Evolutionary conservation across 1,140 invertebrate genomes (phyloP).

Genomic region (Mamestra configurata): DNA sequence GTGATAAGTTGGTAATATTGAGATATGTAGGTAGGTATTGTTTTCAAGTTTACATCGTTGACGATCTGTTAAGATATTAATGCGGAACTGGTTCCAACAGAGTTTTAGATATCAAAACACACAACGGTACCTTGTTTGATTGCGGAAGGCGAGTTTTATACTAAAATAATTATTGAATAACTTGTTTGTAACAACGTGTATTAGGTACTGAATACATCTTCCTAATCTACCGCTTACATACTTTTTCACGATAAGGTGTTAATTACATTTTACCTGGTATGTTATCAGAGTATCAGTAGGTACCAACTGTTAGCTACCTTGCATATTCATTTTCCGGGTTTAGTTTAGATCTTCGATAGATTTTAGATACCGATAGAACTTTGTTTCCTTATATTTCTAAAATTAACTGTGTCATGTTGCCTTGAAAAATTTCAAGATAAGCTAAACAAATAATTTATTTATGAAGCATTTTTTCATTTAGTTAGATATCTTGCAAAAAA

Average conservation of each 20-base stretch:
- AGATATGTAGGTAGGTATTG: not conserved
- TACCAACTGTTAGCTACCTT: not conserved
- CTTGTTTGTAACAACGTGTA: not conserved
- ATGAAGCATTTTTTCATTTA: not conserved
- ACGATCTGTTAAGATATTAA: not conserved
- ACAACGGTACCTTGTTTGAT: not conserved
- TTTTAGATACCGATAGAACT: not conserved
- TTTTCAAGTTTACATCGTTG: not conserved
- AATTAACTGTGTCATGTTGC: not conserved
- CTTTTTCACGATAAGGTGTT: slow-evolving; percentile 9
- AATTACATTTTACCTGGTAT: not conserved
- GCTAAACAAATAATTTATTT: not conserved
- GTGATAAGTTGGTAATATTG: too few species aligned
- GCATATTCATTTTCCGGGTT: slow-evolving; percentile 3
- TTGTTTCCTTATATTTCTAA: not conserved
- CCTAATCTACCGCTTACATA: not conserved
- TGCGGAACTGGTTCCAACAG: not conserved
- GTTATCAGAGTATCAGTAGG: not conserved
- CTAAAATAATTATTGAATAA: not conserved
- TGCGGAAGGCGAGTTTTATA: slow-evolving; percentile 26
- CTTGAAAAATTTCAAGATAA: not conserved
- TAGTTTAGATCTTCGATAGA: not conserved
- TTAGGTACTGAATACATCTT: not conserved
- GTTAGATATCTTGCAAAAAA: not conserved
- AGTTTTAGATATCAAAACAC: slow-evolving; percentile 15